A percentile compares a stretch with the other conserved stretches of the same genome.
phyloP scores from a whole-genome alignment of 2,888 invertebrate genomes.

The Drosophila multiciliata region DNA sequence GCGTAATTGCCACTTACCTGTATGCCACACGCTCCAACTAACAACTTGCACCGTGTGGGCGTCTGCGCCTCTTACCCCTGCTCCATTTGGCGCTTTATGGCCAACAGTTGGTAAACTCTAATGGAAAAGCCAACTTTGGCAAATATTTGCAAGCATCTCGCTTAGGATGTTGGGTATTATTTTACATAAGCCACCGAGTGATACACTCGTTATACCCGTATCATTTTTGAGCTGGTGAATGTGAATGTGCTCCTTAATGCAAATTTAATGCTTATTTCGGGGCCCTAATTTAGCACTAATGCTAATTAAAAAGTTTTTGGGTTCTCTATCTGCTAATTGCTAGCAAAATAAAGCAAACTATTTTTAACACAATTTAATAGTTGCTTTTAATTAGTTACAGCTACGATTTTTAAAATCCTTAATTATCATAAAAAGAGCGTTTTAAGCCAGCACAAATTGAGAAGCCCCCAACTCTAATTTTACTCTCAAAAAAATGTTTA shows the following conservation, averaged over 20 bases:
- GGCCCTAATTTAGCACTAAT: conserved; percentile 51
- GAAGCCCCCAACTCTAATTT: not conserved
- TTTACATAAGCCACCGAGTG: conserved; percentile 26
- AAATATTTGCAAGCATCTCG: conserved; percentile 63
- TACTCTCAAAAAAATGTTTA: not conserved
- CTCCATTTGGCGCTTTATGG: conserved; percentile 20
- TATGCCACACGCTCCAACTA: not conserved
- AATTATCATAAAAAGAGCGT: not conserved
- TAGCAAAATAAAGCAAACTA: conserved; percentile 20
- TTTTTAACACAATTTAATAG: conserved; percentile 5
- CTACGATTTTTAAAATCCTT: not conserved
- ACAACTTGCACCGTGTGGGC: not conserved
- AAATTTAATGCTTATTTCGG: conserved; percentile 25
- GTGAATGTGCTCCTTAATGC: conserved; percentile 36
- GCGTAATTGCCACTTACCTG: conserved; percentile 18
- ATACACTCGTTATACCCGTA: conserved; percentile 2
- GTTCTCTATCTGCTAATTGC: conserved; percentile 37
- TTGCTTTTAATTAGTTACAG: not conserved
- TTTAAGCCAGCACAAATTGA: not conserved
- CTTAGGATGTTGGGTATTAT: conserved; percentile 49
- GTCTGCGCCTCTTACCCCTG: conserved; percentile 1
- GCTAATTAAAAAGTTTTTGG: conserved; percentile 67
- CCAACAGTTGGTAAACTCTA: conserved; percentile 37
- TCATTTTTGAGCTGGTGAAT: conserved; percentile 20
- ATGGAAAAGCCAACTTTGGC: conserved; percentile 55